phyloP scores from a whole-genome alignment of 1,140 invertebrate species.

The Bombus consobrinus region DNA sequence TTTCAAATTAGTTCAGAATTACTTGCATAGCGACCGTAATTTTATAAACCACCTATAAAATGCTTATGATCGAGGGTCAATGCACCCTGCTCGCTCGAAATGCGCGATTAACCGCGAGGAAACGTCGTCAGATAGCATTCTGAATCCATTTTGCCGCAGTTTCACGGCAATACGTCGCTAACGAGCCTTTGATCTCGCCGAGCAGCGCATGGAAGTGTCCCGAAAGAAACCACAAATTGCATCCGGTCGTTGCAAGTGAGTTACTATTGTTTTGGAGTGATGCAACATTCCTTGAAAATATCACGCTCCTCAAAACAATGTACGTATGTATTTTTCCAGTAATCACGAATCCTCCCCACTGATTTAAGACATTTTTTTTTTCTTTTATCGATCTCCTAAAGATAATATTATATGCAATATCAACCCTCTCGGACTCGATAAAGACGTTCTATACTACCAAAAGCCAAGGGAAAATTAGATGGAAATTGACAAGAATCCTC shows the following conservation, averaged over 20 bases:
- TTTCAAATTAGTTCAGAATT: neutral
- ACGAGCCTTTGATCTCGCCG: slow-evolving; percentile 45
- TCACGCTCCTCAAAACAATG: neutral
- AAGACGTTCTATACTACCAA: neutral
- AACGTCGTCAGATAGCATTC: slow-evolving; percentile 15
- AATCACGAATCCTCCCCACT: neutral
- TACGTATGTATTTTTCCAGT: neutral
- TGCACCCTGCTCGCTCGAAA: neutral
- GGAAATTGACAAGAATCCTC: neutral
- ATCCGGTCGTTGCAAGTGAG: slow-evolving; percentile 23
- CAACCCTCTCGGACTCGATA: neutral
- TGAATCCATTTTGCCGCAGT: slow-evolving; percentile 24
- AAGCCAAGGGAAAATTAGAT: neutral
- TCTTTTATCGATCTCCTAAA: neutral
- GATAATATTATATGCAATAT: neutral
- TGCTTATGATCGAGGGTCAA: neutral
- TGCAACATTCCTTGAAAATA: neutral
- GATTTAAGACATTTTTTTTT: no score
- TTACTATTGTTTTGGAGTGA: slow-evolving; percentile 9
- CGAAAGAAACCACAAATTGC: slow-evolving; percentile 47
- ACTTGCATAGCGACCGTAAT: neutral
- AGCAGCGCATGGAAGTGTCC: slow-evolving; percentile 20
- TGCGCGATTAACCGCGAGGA: slow-evolving; percentile 2
- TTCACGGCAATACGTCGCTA: slow-evolving; percentile 18
- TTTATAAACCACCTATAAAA: neutral